Conservation (phyloP, 2,888 invertebrate genomes). For the Creontiades dilutus region DNA sequence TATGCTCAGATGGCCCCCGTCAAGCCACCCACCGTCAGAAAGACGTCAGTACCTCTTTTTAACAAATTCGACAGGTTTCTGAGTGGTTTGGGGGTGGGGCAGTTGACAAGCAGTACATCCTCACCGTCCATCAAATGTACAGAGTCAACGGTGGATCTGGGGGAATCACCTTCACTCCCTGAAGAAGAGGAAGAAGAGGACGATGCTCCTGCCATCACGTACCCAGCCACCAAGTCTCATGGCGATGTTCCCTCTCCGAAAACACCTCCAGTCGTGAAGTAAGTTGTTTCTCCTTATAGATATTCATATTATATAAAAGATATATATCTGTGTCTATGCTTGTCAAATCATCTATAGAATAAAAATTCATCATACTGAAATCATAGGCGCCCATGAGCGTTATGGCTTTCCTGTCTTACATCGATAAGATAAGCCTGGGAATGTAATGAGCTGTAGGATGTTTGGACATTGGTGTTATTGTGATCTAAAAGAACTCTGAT, state of each 20-base stretch:
- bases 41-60: constrained; percentile 74
- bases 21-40: constrained; percentile 73
- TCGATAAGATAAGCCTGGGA: too few relatives aligned
- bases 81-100: constrained; percentile 60
- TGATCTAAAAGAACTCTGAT: too few relatives aligned
- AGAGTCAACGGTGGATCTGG: constrained; percentile 13
- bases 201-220: neutral
- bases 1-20: constrained; percentile 75
- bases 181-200: constrained; percentile 65
- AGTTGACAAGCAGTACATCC: constrained; percentile 61
- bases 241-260: constrained; percentile 25
- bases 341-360: too few relatives aligned
- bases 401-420: too few relatives aligned
- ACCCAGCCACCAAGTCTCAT: neutral
- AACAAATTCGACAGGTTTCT: constrained; percentile 65
- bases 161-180: constrained; percentile 52
- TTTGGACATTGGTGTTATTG: too few relatives aligned
- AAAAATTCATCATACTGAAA: too few relatives aligned
- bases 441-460: too few relatives aligned
- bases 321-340: too few relatives aligned
- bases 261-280: constrained; percentile 57
- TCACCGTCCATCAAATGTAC: constrained; percentile 51
- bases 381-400: too few relatives aligned
- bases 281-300: too few relatives aligned
- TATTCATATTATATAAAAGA: too few relatives aligned